Conservation (phyloP, 2,888 invertebrate species). For the Galerucella pusilla region DNA sequence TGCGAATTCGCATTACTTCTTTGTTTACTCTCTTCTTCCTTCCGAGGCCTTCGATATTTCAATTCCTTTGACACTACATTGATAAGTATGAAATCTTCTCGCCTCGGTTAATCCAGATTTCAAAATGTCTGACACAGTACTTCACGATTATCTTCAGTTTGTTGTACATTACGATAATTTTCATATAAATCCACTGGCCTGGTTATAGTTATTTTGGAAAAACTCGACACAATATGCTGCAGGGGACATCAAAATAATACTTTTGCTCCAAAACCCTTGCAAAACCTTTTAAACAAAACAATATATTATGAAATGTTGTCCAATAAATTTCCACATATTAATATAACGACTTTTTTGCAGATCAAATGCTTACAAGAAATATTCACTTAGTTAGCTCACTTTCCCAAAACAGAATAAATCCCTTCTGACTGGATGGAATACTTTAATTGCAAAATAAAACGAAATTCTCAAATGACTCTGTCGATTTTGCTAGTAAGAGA, state of each 20-base stretch:
- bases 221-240: too few relatives aligned
- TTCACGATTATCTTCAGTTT: slow-evolving; percentile 8
- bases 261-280: too few relatives aligned
- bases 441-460: too few relatives aligned
- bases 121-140: slow-evolving; percentile 27
- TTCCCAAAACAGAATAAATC: not conserved
- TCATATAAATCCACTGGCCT: slow-evolving; percentile 13
- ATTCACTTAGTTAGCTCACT: slow-evolving; percentile 15
- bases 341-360: too few relatives aligned
- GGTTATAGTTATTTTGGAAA: not conserved
- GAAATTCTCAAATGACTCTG: too few relatives aligned
- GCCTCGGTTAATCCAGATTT: slow-evolving; percentile 13
- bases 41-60: slow-evolving; percentile 18
- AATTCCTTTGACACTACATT: slow-evolving; percentile 19
- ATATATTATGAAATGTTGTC: too few relatives aligned
- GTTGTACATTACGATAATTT: slow-evolving; percentile 20
- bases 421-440: too few relatives aligned
- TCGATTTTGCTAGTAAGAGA: too few relatives aligned
- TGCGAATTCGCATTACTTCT: not conserved
- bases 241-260: too few relatives aligned
- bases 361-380: slow-evolving; percentile 11
- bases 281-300: too few relatives aligned
- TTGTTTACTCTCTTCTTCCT: slow-evolving; percentile 8
- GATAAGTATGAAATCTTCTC: not conserved
- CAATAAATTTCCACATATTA: too few relatives aligned